Conservation (phyloP, 2,888 invertebrate species). For the Macroteleia sp. region DNA sequence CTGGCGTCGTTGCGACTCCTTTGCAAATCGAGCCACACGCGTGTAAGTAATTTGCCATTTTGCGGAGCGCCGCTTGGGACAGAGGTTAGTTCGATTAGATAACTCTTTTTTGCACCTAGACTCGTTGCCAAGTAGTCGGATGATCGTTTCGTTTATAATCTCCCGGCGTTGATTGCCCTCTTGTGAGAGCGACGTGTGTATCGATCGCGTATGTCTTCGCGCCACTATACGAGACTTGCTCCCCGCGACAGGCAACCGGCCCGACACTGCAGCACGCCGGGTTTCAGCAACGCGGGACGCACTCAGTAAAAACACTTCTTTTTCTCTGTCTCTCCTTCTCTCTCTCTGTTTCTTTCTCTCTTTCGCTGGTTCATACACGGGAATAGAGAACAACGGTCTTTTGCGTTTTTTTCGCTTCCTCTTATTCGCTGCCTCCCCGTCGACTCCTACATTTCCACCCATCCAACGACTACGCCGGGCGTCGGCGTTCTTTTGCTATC, state of each 20-base stretch:
- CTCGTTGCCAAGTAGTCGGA: too few species aligned
- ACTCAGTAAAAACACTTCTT: slow-evolving; percentile 28
- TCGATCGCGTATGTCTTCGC: slow-evolving; percentile 70
- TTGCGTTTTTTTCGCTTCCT: slow-evolving; percentile 63
- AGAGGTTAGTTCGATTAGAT: slow-evolving; percentile 5
- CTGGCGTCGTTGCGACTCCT: too few species aligned
- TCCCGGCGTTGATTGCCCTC: too few species aligned
- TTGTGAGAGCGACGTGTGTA: slow-evolving; percentile 46
- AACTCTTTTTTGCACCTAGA: not conserved
- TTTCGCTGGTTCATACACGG: slow-evolving; percentile 39
- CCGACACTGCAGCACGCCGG: slow-evolving; percentile 74
- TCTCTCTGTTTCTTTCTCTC: not conserved
- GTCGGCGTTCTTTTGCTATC: slow-evolving; percentile 67
- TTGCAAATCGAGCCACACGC: too few species aligned
- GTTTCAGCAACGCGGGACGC: slow-evolving; percentile 68
- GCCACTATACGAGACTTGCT: slow-evolving; percentile 51
- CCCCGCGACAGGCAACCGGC: slow-evolving; percentile 79
- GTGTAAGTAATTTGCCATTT: too few species aligned
- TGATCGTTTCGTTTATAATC: too few species aligned
- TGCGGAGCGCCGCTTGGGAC: not conserved
- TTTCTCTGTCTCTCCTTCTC: not conserved
- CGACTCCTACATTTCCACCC: slow-evolving; percentile 65
- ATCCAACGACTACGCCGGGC: slow-evolving; percentile 62
- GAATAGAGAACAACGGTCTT: slow-evolving; percentile 64
- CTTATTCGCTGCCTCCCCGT: slow-evolving; percentile 63